Base-by-base conservation (phyloP, 2,113 vertebrate species). In the Myiagra hebetior region DNA sequence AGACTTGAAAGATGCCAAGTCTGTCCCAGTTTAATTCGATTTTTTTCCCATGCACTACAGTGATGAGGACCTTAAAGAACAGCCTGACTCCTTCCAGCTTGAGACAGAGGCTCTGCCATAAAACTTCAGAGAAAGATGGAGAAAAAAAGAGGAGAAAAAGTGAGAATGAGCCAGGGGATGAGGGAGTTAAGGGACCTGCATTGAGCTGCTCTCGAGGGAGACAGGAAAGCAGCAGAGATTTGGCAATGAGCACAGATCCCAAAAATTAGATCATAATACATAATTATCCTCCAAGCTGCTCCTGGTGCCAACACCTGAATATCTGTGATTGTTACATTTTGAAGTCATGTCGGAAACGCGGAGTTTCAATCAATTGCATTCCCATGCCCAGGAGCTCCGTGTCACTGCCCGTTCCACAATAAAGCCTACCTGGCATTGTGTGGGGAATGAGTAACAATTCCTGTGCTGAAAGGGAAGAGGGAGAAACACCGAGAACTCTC, bases 401-500 rank as follows among this genome's bases (percentile, higher is more conserved):
- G 96, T 94, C 97, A 96, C 39, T 97, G 95, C 95, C 96, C 53
- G 8, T 78, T 93, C 76, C 78, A 98, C 97, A 98, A 98, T 98
- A 79, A 97, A 88, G 53, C n/a, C 55, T 80, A 97, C 91, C 85
- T 96, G 89, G 88, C 96, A 98, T 97, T 98, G 98, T 97, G 85
- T 96, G 11, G 41, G 44, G 97, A 98, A 96, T 98, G 97, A 98
- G 97, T 98, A 91, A 96, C 87, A 46, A 96, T 97, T 97, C 96
- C 96, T 96, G 96, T 90, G 76, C 89, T 64, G 84, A 95, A 97
- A 95, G 87, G 91, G 94, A 94, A 88, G 93, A 95, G 91, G 91
- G 80, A 96, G 88, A 92, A 94, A 89, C 85, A 74, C 68, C 50
- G 6, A 86, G 95, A 88, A 83, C 95, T 97, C 93, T 95, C 91